Conservation (phyloP, 2,113 vertebrate genomes). For the Gnathonemus echidnorhynchus region DNA sequence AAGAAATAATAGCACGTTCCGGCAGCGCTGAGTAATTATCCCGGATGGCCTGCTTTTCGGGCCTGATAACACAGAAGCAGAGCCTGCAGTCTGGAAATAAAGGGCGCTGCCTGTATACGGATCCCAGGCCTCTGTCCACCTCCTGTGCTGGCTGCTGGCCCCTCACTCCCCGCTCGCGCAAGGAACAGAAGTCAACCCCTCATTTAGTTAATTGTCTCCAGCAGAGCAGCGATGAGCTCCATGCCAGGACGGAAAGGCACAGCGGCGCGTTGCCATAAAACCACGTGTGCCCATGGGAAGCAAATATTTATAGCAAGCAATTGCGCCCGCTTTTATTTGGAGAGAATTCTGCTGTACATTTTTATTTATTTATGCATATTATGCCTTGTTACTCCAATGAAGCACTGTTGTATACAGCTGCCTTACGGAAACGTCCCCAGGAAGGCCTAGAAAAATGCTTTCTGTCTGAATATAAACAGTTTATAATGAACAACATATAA, state of each 20-base stretch:
- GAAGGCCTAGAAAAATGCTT: background rate
- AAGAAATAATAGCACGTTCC: background rate
- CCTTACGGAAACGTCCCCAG: background rate
- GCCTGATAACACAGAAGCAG: background rate
- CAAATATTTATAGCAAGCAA: slow-evolving; percentile 9
- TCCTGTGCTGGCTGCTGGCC: background rate
- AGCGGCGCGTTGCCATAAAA: background rate
- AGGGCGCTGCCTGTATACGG: background rate
- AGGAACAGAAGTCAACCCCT: slow-evolving; percentile 16
- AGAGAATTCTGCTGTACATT: background rate
- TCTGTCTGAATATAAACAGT: background rate
- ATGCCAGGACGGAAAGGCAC: slow-evolving; percentile 1
- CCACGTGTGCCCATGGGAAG: background rate
- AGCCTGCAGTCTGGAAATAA: background rate
- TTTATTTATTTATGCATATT: background rate
- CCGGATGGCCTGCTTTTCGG: background rate
- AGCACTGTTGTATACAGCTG: background rate
- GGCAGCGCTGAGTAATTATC: background rate
- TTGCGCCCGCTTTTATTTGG: background rate
- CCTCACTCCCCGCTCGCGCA: background rate
- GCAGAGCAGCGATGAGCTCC: background rate
- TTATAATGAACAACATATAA: background rate
- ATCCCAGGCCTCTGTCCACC: background rate
- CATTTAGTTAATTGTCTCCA: slow-evolving; percentile 20
- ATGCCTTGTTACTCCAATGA: background rate